A percentile compares a stretch with the other conserved stretches of the same genome.
Evolutionary conservation across 2,113 vertebrate species (phyloP).

Genomic region (Natator depressus): DNA sequence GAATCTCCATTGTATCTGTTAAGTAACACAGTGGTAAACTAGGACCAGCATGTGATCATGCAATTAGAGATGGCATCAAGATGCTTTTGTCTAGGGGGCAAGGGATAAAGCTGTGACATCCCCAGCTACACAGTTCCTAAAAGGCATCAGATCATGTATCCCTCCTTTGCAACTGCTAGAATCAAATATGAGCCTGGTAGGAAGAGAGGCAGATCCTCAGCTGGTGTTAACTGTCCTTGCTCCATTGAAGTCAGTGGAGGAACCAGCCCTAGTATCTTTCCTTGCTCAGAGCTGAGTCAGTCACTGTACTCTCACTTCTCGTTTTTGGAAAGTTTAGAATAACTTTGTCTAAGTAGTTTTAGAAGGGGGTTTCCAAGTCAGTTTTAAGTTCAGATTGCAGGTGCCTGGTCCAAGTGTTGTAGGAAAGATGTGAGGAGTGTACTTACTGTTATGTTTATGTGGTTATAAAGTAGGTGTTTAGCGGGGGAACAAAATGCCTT

Average conservation of each 20-base stretch:
- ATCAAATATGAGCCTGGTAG: neutral
- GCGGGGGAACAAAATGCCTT: neutral
- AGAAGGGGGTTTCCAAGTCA: neutral
- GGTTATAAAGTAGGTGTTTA: neutral
- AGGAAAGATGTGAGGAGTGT: neutral
- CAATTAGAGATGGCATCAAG: neutral
- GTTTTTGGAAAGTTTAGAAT: neutral
- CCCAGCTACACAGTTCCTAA: neutral
- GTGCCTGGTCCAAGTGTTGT: neutral
- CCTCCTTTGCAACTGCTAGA: neutral
- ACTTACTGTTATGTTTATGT: neutral
- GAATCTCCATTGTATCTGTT: neutral
- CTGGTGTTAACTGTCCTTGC: neutral
- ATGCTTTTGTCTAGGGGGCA: neutral
- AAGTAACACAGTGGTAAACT: neutral
- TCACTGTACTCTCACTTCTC: neutral
- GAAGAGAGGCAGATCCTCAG: neutral
- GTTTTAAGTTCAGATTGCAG: neutral
- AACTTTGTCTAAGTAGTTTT: neutral
- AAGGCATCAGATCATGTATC: neutral
- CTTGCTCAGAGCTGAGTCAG: neutral
- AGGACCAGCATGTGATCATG: neutral
- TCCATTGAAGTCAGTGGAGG: neutral
- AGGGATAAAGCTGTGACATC: neutral
- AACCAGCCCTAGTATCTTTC: neutral